Percentiles rank a stretch among this genome's conserved stretches.
phyloP scores from a whole-genome alignment of 2,113 vertebrate species.

The Eurystomus gularis region DNA sequence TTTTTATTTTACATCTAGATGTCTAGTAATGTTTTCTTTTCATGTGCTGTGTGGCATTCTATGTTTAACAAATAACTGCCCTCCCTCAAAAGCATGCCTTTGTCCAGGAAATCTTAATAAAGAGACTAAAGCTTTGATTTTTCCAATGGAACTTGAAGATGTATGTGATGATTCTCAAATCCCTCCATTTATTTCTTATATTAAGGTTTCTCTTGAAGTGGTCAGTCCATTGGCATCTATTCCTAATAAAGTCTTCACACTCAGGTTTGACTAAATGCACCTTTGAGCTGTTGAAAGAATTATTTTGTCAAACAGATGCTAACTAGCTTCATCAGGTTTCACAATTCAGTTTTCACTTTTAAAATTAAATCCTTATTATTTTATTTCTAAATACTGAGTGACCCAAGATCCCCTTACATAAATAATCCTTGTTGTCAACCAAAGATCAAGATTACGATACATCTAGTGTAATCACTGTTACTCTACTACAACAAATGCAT shows the following conservation, averaged over 20 bases:
- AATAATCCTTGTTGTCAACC: background rate
- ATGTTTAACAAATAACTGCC: background rate
- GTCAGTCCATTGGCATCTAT: background rate
- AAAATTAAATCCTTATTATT: background rate
- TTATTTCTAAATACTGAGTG: background rate
- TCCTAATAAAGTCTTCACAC: background rate
- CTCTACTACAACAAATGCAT: background rate
- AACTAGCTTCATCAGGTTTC: background rate
- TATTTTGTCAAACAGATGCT: background rate
- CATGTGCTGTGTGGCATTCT: background rate
- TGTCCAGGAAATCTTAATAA: background rate
- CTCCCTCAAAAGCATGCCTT: background rate
- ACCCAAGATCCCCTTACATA: background rate
- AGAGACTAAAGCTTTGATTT: background rate
- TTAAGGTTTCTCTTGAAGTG: background rate
- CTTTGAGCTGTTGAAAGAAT: constrained; percentile 15
- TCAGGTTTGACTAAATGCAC: background rate
- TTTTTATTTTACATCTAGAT: background rate
- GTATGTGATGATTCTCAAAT: background rate
- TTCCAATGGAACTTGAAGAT: background rate
- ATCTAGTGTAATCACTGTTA: background rate
- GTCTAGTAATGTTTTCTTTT: background rate
- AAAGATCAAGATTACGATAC: background rate
- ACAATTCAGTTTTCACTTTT: background rate
- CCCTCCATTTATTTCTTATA: background rate